Evolutionary conservation across 2,113 vertebrate species (phyloP).

Genomic region (Ailuropoda melanoleuca): DNA sequence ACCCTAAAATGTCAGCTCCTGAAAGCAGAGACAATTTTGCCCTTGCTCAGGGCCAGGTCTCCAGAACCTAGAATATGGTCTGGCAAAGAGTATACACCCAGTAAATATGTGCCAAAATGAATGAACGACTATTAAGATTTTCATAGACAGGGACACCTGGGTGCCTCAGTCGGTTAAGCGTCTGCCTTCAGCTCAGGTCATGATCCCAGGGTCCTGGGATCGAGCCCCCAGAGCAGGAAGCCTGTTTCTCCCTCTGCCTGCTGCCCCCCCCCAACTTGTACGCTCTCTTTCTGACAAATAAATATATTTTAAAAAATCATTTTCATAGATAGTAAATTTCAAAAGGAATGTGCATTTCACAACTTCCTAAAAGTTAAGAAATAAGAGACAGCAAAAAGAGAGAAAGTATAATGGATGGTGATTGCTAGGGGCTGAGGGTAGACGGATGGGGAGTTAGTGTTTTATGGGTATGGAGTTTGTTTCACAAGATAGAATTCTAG

Average conservation of each 20-base stretch:
- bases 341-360: background rate
- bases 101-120: background rate
- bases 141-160: background rate
- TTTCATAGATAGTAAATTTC: background rate
- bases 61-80: background rate
- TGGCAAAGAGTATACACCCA: background rate
- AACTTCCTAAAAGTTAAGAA: background rate
- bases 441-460: background rate
- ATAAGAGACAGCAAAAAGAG: background rate
- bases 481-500: background rate
- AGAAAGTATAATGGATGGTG: background rate
- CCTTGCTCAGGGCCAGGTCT: background rate
- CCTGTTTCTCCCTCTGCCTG: too few species aligned
- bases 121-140: background rate
- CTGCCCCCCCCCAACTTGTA: too few species aligned
- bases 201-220: too few species aligned
- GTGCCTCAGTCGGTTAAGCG: too few species aligned
- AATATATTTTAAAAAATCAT: too few species aligned
- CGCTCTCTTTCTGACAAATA: too few species aligned
- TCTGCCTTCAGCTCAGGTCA: too few species aligned
- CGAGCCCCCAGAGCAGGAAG: fast-evolving
- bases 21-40: too few species aligned
- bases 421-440: background rate
- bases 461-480: background rate
- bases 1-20: background rate